Conservation (phyloP, 2,113 vertebrate genomes). For the Trachemys scripta region DNA sequence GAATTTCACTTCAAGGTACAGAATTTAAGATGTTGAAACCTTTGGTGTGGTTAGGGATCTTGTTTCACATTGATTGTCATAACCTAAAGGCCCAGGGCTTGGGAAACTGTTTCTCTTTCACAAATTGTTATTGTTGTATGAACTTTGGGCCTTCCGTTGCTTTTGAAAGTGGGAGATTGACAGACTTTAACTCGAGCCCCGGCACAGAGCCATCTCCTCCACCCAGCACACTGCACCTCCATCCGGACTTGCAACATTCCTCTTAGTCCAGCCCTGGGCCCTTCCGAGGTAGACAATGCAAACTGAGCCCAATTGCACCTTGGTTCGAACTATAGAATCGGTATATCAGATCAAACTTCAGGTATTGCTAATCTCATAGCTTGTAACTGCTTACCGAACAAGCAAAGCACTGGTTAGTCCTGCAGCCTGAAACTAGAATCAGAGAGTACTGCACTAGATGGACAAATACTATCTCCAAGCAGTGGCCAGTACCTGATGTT, state of each 20-base stretch:
- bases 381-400: neutral
- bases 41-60: neutral
- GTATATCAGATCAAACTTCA: fast-evolving
- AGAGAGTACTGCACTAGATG: neutral
- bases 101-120: neutral
- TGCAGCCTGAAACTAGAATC: neutral
- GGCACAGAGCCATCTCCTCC: neutral
- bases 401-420: neutral
- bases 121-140: neutral
- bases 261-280: neutral
- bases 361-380: neutral
- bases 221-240: neutral
- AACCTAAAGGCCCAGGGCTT: neutral
- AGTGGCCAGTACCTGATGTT: neutral
- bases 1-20: neutral
- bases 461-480: neutral
- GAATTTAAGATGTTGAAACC: neutral
- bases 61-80: neutral
- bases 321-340: neutral
- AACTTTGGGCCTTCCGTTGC: neutral
- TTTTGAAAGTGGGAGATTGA: neutral
- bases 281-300: neutral
- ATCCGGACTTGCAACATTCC: neutral
- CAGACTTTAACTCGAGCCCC: neutral
- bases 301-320: neutral